Conservation (phyloP, 2,113 vertebrate genomes). For the Phrynosoma blainvillii region DNA sequence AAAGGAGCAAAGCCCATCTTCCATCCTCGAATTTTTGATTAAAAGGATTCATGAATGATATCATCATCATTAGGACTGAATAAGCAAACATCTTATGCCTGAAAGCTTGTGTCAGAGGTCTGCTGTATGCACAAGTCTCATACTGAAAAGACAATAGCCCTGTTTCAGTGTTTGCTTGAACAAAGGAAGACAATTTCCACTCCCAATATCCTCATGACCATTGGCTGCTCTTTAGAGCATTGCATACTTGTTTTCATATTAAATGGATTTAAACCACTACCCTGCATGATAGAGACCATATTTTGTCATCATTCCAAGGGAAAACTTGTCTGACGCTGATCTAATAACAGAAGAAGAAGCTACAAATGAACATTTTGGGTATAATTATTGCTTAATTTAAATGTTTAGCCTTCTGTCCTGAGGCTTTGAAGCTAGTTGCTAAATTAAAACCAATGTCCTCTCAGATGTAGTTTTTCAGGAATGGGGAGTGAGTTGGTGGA, state of each 20-base stretch:
- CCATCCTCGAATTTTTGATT: constrained; percentile 33
- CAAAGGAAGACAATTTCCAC: not conserved
- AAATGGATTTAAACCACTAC: not conserved
- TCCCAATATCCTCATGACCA: not conserved
- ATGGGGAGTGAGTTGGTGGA: too few relatives aligned
- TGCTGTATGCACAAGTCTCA: not conserved
- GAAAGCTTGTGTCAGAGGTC: not conserved
- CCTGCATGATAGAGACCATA: not conserved
- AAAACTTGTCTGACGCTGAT: not conserved
- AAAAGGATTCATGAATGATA: constrained; percentile 7
- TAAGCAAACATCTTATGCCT: constrained; percentile 26
- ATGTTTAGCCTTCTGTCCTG: not conserved
- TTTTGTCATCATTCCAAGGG: not conserved
- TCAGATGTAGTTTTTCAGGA: too few relatives aligned
- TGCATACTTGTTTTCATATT: not conserved
- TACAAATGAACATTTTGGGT: not conserved
- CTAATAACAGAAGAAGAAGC: not conserved
- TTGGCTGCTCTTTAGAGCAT: not conserved
- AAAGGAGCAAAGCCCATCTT: constrained; percentile 34
- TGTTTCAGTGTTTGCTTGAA: not conserved
- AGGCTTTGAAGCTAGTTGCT: not conserved
- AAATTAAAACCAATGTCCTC: not conserved
- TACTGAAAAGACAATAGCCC: not conserved
- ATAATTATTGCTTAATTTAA: not conserved
- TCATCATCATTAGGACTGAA: constrained; percentile 16